phyloP scores from a whole-genome alignment of 1,140 invertebrate genomes.

The Oreohelix idahoensis region DNA sequence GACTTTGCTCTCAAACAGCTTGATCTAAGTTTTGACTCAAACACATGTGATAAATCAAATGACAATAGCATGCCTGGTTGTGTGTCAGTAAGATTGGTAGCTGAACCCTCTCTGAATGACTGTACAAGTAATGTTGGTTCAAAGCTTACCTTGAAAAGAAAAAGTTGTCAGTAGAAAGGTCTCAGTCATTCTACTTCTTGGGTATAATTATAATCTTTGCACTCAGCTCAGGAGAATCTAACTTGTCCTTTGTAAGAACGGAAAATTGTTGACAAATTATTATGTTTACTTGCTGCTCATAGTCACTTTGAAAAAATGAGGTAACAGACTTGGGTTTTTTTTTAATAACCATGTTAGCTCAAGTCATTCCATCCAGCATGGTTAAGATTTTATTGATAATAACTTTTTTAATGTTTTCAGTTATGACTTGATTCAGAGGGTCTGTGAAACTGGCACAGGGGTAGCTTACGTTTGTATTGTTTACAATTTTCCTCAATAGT shows the following conservation, averaged over 20 bases:
- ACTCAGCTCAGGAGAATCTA: not conserved
- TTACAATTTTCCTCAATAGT: too few species aligned
- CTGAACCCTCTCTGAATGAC: not conserved
- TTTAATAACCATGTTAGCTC: too few species aligned
- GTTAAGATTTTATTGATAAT: too few species aligned
- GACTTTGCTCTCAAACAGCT: not conserved
- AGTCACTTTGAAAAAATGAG: too few species aligned
- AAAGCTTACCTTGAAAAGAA: not conserved
- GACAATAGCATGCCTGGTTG: not conserved
- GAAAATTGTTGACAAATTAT: not conserved
- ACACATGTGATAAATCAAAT: not conserved
- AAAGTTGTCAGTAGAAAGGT: not conserved
- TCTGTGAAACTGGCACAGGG: too few species aligned
- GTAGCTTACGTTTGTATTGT: too few species aligned
- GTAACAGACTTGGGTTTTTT: too few species aligned
- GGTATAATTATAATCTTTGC: not conserved
- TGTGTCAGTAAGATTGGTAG: not conserved
- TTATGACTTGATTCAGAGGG: too few species aligned
- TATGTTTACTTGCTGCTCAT: not conserved
- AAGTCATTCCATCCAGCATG: too few species aligned
- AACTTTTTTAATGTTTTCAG: too few species aligned
- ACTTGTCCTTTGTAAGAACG: not conserved
- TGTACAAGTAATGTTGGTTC: not conserved
- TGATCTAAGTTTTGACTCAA: not conserved
- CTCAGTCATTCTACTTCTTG: not conserved